Conservation (phyloP, 2,888 invertebrate genomes). For the Aleiodes testaceus region DNA sequence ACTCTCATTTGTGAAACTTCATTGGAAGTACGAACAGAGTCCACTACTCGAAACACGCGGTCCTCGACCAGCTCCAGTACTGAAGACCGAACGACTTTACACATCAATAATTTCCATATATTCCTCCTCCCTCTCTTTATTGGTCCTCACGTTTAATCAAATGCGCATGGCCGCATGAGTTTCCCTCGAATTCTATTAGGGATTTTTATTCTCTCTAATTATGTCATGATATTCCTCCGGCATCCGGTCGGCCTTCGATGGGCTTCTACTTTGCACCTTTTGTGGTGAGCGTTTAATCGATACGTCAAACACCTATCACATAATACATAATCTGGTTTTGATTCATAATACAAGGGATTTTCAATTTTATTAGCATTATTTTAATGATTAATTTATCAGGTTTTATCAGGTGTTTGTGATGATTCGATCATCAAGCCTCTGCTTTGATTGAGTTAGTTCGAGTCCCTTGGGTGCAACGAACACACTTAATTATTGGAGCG, state of each 20-base stretch:
- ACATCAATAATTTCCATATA: constrained; percentile 33
- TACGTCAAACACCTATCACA: constrained; percentile 13
- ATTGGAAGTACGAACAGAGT: constrained; percentile 18
- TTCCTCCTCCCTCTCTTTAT: constrained; percentile 20
- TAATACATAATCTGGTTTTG: neutral
- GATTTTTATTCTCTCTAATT: constrained; percentile 27
- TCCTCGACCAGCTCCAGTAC: constrained; percentile 25
- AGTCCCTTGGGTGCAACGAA: no score
- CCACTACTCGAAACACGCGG: constrained; percentile 2
- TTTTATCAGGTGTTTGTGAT: no score
- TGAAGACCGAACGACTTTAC: constrained; percentile 27
- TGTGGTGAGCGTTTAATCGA: constrained; percentile 36
- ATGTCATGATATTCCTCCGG: constrained; percentile 38
- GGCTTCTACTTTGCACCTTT: constrained; percentile 5
- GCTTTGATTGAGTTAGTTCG: no score
- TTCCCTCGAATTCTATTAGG: constrained; percentile 1
- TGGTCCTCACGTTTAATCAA: constrained; percentile 18
- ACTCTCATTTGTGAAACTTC: constrained; percentile 3
- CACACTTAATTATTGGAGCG: no score
- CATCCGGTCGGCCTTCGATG: constrained; percentile 33
- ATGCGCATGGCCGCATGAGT: constrained; percentile 14
- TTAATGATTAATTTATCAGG: no score
- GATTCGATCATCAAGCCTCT: no score
- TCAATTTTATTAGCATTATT: neutral
- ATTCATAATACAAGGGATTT: neutral